Base-by-base conservation (phyloP, 2,797 vertebrate genomes). In the Urocyon cinereoargenteus region DNA sequence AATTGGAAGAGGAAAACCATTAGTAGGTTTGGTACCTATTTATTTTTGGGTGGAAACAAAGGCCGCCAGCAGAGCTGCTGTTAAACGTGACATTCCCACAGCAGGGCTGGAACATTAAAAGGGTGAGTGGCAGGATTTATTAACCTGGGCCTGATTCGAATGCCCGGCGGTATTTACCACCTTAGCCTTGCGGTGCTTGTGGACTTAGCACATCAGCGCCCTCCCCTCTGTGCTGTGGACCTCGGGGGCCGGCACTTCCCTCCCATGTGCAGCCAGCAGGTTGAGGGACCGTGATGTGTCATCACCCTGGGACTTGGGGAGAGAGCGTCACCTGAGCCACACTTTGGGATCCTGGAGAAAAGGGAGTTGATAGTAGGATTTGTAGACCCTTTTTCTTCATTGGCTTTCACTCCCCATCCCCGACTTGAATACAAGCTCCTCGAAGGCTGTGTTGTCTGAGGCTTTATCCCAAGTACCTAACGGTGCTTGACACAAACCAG, bases 361-460 rank as follows among this genome's bases (percentile, higher is more conserved):
- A 40, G 22, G 36, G 70, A 40, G 36, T 1, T 73, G 18, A 2
- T 0, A 5, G 28, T 18, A 19, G 1, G 82, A 62, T 13, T 22
- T 12, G 1, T 1, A 0, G 3, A 3, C 53, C 12, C 10, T 0
- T 16, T 1, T 19, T 24, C 86, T n/a, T 61, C 4, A 2, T 28
- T 36, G 12, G 16, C 31, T 18, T 22, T 53, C n/a, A 0, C 28
- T 15, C 15, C 0, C 8, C 3, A 19, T 40, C 24, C 45, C 36
- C 26, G 61, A 1, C n/a, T 2, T 18, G 34, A 49, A 0, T 0
- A 14, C 0, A 1, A 11, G 49, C 59, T 49, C 64, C 51, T 34
- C 0, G 10, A 62, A 8, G 34, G n/a, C 66, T 15, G 26, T 16
- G 16, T 22, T 14, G 0, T 40, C 21, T 6, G 0, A 14, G 66